Evolutionary conservation across 2,113 vertebrate species (phyloP).

Genomic region (Coracopsis vasa): DNA sequence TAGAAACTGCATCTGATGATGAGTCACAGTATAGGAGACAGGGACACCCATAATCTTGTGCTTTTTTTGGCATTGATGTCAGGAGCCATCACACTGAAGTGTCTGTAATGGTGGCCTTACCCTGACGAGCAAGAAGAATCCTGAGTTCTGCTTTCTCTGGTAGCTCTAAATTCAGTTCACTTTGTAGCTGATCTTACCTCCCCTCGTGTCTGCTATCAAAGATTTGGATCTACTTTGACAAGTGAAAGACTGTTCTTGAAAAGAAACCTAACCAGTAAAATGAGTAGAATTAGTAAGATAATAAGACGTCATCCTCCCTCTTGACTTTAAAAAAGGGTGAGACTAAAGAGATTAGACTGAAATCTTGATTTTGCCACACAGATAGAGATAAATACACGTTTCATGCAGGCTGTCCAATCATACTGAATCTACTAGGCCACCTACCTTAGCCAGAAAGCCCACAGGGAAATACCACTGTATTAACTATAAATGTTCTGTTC

Average conservation of each 20-base stretch:
- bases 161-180: neutral
- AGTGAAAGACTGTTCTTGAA: neutral
- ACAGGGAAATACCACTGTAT: neutral
- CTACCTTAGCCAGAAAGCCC: neutral
- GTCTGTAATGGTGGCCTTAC: neutral
- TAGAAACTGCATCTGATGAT: neutral
- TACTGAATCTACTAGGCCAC: neutral
- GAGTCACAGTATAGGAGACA: neutral
- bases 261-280: neutral
- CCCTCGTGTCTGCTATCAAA: neutral
- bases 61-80: neutral
- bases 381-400: neutral
- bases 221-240: neutral
- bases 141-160: neutral
- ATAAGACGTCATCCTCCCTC: neutral
- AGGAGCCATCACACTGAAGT: fast-evolving
- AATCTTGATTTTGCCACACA: neutral
- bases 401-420: neutral
- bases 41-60: fast-evolving
- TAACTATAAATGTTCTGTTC: neutral
- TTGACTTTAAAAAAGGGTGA: neutral
- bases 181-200: neutral
- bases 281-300: neutral
- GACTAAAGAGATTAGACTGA: neutral
- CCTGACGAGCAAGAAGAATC: neutral